Conservation (phyloP, 2,888 invertebrate genomes). For the Philonicus albiceps region DNA sequence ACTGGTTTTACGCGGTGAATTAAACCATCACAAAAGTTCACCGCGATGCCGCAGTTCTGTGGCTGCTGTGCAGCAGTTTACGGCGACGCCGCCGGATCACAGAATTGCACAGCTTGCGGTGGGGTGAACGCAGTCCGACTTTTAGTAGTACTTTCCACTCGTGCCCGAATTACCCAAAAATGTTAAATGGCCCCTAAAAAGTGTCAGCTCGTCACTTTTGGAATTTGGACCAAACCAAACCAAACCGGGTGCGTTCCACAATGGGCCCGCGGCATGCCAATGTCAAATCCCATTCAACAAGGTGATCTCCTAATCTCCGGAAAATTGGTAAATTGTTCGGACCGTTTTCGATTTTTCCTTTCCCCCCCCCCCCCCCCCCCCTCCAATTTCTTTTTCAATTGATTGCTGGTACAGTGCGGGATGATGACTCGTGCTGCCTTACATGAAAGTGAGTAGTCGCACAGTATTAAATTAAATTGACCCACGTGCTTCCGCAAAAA, state of each 20-base stretch:
- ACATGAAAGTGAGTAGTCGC: neutral
- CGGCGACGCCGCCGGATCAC: neutral
- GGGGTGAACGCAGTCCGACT: neutral
- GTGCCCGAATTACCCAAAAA: neutral
- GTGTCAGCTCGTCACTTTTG: neutral
- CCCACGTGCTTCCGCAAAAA: neutral
- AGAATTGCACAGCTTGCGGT: neutral
- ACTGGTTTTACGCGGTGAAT: neutral
- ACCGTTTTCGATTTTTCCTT: neutral
- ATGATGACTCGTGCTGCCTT: neutral
- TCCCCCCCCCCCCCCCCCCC: neutral
- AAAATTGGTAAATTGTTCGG: neutral
- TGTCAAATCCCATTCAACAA: neutral
- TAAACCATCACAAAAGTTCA: slow-evolving; percentile 17
- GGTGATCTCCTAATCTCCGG: neutral
- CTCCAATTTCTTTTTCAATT: neutral
- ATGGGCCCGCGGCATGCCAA: neutral
- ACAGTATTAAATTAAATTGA: neutral
- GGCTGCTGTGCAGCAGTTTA: neutral
- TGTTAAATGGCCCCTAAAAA: neutral
- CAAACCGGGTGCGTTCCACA: neutral
- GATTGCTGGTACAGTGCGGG: neutral
- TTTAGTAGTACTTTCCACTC: neutral
- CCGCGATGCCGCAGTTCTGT: neutral
- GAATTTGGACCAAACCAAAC: neutral